Evolutionary conservation across 2,797 vertebrate genomes (phyloP), one percentile per base, ranked within the genome.

Genomic region (Pipistrellus pipistrellus): DNA sequence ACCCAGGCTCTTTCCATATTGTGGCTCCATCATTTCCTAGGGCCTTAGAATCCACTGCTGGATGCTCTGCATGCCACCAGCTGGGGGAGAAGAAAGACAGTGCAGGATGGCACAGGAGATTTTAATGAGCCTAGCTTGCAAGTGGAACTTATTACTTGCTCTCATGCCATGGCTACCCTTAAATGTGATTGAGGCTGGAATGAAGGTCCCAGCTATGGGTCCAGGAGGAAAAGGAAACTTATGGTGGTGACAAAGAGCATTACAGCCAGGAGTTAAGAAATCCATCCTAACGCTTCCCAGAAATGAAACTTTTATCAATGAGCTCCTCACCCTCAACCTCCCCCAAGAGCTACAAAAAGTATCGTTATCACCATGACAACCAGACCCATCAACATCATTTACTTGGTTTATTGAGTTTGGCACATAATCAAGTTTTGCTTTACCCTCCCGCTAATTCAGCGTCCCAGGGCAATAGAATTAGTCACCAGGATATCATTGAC

Each of bases 391-490:
- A 55, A 27, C 23, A 89, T 21, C 13, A 81, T 73, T 77, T 64
- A 48, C 35, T 44, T 81, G 9, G 6, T 66, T 78, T 88, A 69
- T 44, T 64, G 92, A 90, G 15, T 62, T 73, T 82, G 73, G 14
- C 72, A 66, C 20, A 18, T 83, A 35, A 51, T 27, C 41, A 87
- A 55, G 21, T 66, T 95, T 80, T 88, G 12, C 35, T 83, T 78
- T 85, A 57, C 25, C 11, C 6, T 89, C 23, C 17, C 4, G 76
- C 30, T 73, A 51, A 44, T 35, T 66, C 23, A 84, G 0, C 68
- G 7, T 92, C 73, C 78, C 48, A 69, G 59, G 46, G 51, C 62
- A 89, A 46, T 94, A 76, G 66, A 30, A 78, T 92, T 81, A 94
- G 30, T 95, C 88, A 93, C 2, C 4, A 57, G 76, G 44, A 35